Base-by-base conservation (phyloP, 37 sponge, comb jelly and placozoan species). In the Aphrocallistes beatrix region DNA sequence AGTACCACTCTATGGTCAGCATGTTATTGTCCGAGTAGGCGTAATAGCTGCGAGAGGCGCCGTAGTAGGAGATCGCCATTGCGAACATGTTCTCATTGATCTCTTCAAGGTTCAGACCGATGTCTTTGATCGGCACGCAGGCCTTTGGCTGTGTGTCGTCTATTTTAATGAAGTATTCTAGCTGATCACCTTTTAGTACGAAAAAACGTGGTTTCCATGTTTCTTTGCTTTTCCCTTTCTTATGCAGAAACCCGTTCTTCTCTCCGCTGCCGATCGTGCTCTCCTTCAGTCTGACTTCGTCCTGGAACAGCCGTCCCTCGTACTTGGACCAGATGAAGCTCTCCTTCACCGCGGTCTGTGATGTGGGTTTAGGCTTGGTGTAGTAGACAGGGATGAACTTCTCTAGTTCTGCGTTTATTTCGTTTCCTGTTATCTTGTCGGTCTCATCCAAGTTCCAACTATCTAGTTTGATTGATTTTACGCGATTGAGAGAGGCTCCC, bases 211-310 rank as follows among this genome's bases (percentile, higher is more conserved):
- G 75, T 60, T 60, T 60, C 75, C 75, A 60, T 19, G 75, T 30
- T 30, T 60, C 75, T 60, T 60, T 60, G 75, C 17, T 19, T 60
- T 60, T 60, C 75, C 75, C 75, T 60, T 60, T 60, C 75, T 60
- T 60, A 13, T 60, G 75, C 32, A 60, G 75, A 28, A 60, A 60
- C n/a, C 75, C 75, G 75, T 30, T 60, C n/a, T 60, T 60, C 75
- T 60, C 75, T 60, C 75, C 75, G 3, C 28, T 19, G 28, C 75
- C 75, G 25, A 60, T 60, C 17, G 17, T 32, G 34, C 75, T 60
- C 75, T 60, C 32, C 34, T 3, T 13, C 75, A 60, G 8, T 13
- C n/a, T 60, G 3, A 25, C n/a, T 32, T 60, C 75, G 75, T 13
- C 21, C 75, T 60, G 28, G 75, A 60, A 60, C n/a, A 60, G 75